phyloP scores from a whole-genome alignment of 2,797 vertebrate species.

The Lycodopsis pacificus region DNA sequence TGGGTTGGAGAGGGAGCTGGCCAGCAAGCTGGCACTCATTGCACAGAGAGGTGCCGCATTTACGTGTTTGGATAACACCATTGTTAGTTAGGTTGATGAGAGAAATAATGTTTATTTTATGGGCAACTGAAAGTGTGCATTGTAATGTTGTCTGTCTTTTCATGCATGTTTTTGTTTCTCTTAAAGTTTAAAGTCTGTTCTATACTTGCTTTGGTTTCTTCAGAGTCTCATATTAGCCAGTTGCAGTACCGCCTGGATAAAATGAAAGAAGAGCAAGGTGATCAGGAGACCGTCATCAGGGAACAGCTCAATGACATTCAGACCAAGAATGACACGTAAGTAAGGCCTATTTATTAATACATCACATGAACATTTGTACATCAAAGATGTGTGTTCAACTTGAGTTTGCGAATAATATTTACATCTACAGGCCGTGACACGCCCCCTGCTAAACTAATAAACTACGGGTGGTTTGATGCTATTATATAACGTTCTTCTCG shows the following conservation, averaged over 20 bases:
- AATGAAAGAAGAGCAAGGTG: constrained; percentile 81
- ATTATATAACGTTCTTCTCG: not conserved
- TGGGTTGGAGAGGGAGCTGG: constrained; percentile 89
- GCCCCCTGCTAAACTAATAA: not conserved
- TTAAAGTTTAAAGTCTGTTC: not conserved
- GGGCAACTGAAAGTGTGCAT: not conserved
- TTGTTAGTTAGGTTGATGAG: not conserved
- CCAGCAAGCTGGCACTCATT: constrained; percentile 80
- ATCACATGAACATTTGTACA: not conserved
- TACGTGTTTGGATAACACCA: not conserved
- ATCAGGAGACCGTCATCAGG: constrained; percentile 80
- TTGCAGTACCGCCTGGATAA: constrained; percentile 89
- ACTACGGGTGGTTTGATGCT: not conserved
- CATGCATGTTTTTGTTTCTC: not conserved
- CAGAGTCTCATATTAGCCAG: constrained; percentile 85
- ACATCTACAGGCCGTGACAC: not conserved
- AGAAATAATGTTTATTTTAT: not conserved
- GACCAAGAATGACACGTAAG: constrained; percentile 86
- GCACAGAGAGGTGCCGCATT: constrained; percentile 86
- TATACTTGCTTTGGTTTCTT: not conserved
- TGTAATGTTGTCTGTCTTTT: not conserved
- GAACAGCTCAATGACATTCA: constrained; percentile 86
- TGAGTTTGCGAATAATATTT: not conserved
- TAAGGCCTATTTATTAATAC: not conserved
- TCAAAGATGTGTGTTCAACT: not conserved